Conservation (phyloP, 2,888 invertebrate species). For the Bellardia bayeri region DNA sequence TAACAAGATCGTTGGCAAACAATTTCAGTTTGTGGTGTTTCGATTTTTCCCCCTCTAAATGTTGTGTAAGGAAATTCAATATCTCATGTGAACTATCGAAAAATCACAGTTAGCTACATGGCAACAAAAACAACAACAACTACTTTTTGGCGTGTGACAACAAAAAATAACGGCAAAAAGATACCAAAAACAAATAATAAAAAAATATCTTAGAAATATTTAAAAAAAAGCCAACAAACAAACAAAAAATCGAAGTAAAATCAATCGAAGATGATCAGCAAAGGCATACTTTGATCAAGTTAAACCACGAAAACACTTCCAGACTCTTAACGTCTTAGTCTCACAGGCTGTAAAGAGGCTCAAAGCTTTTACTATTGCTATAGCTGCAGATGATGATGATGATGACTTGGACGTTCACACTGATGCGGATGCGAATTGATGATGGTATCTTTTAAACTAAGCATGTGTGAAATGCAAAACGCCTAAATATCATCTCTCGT, state of each 20-base stretch:
- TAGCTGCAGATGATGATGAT: not conserved
- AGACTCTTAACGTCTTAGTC: not conserved
- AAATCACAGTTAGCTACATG: constrained; percentile 55
- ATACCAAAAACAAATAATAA: constrained; percentile 42
- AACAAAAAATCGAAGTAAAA: not conserved
- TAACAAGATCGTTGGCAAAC: constrained; percentile 68
- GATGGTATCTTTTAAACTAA: constrained; percentile 49
- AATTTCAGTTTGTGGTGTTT: constrained; percentile 34
- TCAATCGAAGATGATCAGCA: constrained; percentile 42
- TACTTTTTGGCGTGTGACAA: constrained; percentile 73
- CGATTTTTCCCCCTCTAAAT: not conserved
- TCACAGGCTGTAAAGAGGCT: constrained; percentile 1
- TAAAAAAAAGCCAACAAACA: not conserved
- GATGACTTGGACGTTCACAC: not conserved
- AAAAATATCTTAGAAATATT: constrained; percentile 52
- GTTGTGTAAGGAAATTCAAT: constrained; percentile 60
- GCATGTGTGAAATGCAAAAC: constrained; percentile 73
- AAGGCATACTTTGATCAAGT: constrained; percentile 33
- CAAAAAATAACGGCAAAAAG: constrained; percentile 67
- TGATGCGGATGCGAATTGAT: constrained; percentile 39
- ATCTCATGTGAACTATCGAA: constrained; percentile 70
- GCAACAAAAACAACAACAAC: constrained; percentile 43
- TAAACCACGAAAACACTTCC: constrained; percentile 20
- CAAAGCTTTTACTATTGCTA: not conserved
- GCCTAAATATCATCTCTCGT: constrained; percentile 48